These are phyloP conservation scores for Sphenodon punctatus DNA, from an alignment of 2,797 vertebrate genomes.

Conservation along the genomic window DNA sequence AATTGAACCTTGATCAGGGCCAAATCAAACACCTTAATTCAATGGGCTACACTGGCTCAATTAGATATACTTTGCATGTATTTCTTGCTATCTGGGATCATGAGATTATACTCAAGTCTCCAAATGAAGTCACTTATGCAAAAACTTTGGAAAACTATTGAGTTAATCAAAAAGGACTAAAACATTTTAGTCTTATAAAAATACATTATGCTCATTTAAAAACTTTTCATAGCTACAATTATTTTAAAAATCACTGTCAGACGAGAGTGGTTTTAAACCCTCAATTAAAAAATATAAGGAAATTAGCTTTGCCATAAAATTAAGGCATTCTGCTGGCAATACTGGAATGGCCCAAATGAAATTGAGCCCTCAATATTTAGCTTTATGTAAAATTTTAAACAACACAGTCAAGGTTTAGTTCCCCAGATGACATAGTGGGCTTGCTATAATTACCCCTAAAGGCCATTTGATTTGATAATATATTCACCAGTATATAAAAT, in stretches of 20 bases:
- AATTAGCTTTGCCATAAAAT: neutral
- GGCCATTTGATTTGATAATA: slow-evolving; percentile 71
- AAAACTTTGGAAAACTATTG: too few species aligned
- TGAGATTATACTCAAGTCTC: too few species aligned
- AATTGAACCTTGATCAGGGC: too few species aligned
- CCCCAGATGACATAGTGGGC: slow-evolving; percentile 37
- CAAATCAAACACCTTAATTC: too few species aligned
- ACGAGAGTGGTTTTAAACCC: neutral
- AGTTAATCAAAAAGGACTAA: too few species aligned
- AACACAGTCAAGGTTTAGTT: slow-evolving; percentile 4
- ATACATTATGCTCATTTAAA: neutral
- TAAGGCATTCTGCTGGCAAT: neutral
- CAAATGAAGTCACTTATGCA: too few species aligned
- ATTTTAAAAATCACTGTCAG: neutral
- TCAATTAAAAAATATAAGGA: neutral
- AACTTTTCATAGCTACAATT: neutral
- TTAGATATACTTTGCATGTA: too few species aligned
- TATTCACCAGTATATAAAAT: slow-evolving; percentile 66
- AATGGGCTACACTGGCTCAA: too few species aligned
- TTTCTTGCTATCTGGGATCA: too few species aligned
- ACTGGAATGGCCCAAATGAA: neutral
- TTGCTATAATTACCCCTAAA: slow-evolving; percentile 64
- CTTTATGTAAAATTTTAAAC: neutral
- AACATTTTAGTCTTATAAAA: too few species aligned
- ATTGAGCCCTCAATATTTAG: neutral